Conservation (phyloP, 2,113 vertebrate species). For the Ceyx melanurus region DNA sequence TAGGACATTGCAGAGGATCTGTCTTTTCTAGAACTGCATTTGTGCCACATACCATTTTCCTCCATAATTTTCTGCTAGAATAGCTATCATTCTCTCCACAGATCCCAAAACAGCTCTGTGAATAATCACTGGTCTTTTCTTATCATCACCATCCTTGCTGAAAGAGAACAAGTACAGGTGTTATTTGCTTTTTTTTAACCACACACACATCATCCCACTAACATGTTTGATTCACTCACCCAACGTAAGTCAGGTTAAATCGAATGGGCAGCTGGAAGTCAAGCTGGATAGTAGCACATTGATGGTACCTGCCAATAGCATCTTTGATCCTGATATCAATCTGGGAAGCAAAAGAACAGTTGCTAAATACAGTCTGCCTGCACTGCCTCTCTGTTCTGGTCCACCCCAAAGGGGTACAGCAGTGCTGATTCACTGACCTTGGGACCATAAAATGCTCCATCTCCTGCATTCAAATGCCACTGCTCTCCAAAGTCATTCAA, state of each 20-base stretch:
- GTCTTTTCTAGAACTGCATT: background rate
- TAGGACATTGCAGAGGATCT: background rate
- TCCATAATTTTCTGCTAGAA: slow-evolving; percentile 92
- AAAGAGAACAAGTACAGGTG: background rate
- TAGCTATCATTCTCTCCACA: slow-evolving; percentile 94
- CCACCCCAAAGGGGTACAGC: background rate
- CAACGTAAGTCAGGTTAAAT: slow-evolving; percentile 90
- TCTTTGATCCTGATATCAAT: slow-evolving; percentile 96
- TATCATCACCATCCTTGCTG: slow-evolving; percentile 91
- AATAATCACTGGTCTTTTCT: slow-evolving; percentile 90
- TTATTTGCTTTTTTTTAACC: background rate
- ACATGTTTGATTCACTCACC: slow-evolving; percentile 78
- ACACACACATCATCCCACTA: background rate
- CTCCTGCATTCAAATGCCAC: slow-evolving; percentile 90
- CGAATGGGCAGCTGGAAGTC: slow-evolving; percentile 95
- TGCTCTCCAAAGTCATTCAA: slow-evolving; percentile 89
- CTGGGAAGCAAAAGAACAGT: slow-evolving; percentile 71
- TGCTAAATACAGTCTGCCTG: background rate
- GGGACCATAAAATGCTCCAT: slow-evolving; percentile 95
- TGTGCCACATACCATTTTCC: slow-evolving; percentile 87
- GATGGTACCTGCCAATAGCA: slow-evolving; percentile 92
- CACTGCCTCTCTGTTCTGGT: background rate
- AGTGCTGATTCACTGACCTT: slow-evolving; percentile 79
- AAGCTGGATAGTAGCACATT: slow-evolving; percentile 94
- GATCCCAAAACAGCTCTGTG: slow-evolving; percentile 93